Base-by-base conservation (phyloP, 2,888 invertebrate species). In the Acanthosepion esculentum region DNA sequence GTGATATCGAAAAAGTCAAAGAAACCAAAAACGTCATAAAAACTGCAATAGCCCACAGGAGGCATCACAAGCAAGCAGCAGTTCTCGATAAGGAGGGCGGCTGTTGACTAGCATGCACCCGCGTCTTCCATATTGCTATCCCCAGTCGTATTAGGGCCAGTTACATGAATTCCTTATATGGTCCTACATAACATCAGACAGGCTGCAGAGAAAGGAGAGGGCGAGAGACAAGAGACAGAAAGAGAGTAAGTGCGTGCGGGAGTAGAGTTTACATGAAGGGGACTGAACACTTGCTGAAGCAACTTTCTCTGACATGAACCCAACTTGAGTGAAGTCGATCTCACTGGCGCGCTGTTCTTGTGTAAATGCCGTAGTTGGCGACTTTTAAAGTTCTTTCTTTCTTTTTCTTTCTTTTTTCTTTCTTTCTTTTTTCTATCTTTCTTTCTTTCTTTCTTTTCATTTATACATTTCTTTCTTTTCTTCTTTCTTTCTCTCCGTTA, bases 101-200 rank as follows among this genome's bases (percentile, higher is more conserved):
- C n/a, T 78, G n/a, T 78, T 33, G n/a, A n/a, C n/a, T 78, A 12
- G 78, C 78, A 78, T 78, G 78, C 78, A 78, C 78, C 78, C n/a
- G n/a, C 78, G 5, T 15, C n/a, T 78, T 78, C n/a, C n/a, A 78
- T 78, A 78, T 78, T 78, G 78, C 78, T 78, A n/a, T 78, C 78
- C n/a, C 78, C n/a, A n/a, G 20, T 78, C 78, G 78, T 78, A 78
- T 78, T 78, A 78, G 78, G 59, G 59, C 59, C 59, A 59, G n/a
- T 78, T 78, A 78, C 23, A 78, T 78, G 78, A 78, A 78, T n/a
- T 78, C 78, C 78, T 78, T 78, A 78, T 78, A 78, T 78, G 78
- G 78, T 78, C 12, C 12, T 78, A n/a, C 78, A 78, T n/a, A 78
- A 78, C 78, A 78, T 78, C 78, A 78, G 78, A n/a, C 78, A 78